A percentile compares a stretch with the other conserved stretches of the same genome.
Evolutionary conservation across 2,888 invertebrate genomes (phyloP).

Genomic region (Acleris emargana): DNA sequence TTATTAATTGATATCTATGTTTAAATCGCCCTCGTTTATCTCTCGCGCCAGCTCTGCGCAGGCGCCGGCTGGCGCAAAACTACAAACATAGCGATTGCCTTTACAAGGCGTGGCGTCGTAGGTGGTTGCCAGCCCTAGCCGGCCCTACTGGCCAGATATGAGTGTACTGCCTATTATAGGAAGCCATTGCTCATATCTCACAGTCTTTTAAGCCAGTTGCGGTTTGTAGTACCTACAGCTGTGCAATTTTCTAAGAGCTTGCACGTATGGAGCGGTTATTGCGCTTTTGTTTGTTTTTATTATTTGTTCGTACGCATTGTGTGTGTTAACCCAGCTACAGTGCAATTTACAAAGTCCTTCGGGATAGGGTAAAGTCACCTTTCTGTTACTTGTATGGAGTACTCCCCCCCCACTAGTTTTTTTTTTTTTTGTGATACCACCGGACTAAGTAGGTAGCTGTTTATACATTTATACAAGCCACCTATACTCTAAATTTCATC

Average conservation of each 20-base stretch:
- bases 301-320: no score
- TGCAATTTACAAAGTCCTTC: no score
- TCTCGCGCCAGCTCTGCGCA: background rate
- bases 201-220: slow-evolving; percentile 10
- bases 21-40: background rate
- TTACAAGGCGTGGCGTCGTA: slow-evolving; percentile 28
- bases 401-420: no score
- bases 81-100: slow-evolving; percentile 15
- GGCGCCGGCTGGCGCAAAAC: slow-evolving; percentile 8
- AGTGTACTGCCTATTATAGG: slow-evolving; percentile 29
- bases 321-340: no score
- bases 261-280: background rate
- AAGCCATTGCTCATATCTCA: slow-evolving; percentile 17
- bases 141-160: slow-evolving; percentile 13
- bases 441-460: no score
- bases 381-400: no score
- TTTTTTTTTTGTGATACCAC: no score
- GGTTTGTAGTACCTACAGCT: background rate
- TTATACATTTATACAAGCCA: no score
- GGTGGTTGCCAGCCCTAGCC: slow-evolving; percentile 27
- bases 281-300: background rate
- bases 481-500: no score
- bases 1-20: background rate
- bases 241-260: background rate
- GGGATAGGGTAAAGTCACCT: no score